These are phyloP conservation scores for Trichonephila clavata DNA, from an alignment of 1,140 invertebrate genomes.

Conservation along the genomic window DNA sequence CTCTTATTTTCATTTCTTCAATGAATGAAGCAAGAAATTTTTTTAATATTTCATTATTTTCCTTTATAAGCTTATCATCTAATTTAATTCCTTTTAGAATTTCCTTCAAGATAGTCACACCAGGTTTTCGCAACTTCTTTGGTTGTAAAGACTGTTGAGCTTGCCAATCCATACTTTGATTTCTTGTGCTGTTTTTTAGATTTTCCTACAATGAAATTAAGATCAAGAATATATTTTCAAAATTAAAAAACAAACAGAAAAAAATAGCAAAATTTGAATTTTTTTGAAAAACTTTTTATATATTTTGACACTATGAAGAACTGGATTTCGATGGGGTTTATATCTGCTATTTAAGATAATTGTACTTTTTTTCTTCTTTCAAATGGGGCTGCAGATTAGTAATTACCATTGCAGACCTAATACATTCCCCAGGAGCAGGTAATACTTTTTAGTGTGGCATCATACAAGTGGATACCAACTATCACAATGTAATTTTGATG, in stretches of 20 bases:
- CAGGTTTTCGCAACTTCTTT: conserved; percentile 25
- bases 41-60: conserved; percentile 61
- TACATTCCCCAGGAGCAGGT: too few relatives aligned
- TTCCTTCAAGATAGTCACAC: conserved; percentile 62
- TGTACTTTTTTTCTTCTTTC: too few relatives aligned
- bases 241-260: background rate
- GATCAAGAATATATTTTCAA: background rate
- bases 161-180: background rate
- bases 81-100: conserved; percentile 60
- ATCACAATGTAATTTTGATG: too few relatives aligned
- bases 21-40: conserved; percentile 43
- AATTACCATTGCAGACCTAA: too few relatives aligned
- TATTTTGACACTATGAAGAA: background rate
- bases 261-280: background rate
- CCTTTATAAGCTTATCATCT: conserved; percentile 40
- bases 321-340: background rate
- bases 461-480: too few relatives aligned
- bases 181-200: too few relatives aligned
- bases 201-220: background rate
- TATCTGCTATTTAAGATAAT: too few relatives aligned
- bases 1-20: conserved; percentile 54
- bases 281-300: too few relatives aligned
- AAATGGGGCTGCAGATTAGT: too few relatives aligned
- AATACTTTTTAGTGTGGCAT: too few relatives aligned
- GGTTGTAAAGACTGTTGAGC: background rate